Evolutionary conservation across 1,140 invertebrate genomes (phyloP).

Genomic region (Galleria mellonella): DNA sequence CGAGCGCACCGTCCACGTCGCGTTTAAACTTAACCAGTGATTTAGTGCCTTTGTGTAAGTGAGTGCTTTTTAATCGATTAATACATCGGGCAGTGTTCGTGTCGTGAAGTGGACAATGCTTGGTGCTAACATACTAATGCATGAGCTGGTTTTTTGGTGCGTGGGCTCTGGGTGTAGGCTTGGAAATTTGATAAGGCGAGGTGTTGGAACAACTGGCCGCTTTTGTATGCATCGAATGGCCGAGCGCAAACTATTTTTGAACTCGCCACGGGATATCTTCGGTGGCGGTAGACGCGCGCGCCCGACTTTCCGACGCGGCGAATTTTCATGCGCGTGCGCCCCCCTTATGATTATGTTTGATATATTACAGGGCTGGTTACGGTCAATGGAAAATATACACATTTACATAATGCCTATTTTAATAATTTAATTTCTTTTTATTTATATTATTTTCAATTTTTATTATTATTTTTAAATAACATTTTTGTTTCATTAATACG

Average conservation of each 20-base stretch:
- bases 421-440: too few relatives aligned
- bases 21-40: not conserved
- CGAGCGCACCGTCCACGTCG: constrained; percentile 26
- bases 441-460: too few relatives aligned
- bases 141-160: constrained; percentile 32
- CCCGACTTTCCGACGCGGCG: not conserved
- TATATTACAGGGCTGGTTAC: too few relatives aligned
- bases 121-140: constrained; percentile 63
- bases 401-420: too few relatives aligned
- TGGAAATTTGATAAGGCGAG: constrained; percentile 68
- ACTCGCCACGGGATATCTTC: constrained; percentile 27
- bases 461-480: too few relatives aligned
- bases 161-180: constrained; percentile 42
- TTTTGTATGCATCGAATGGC: constrained; percentile 59
- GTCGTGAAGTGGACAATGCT: constrained; percentile 20
- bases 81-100: constrained; percentile 48
- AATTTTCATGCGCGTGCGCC: too few relatives aligned
- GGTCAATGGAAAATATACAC: too few relatives aligned
- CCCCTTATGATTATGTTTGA: too few relatives aligned
- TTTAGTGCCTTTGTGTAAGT: constrained; percentile 41
- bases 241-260: constrained; percentile 58
- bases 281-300: constrained; percentile 5
- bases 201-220: constrained; percentile 41
- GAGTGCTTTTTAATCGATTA: constrained; percentile 48
- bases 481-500: too few relatives aligned